A percentile compares a stretch with the other conserved stretches of the same genome.
These are phyloP conservation scores for Baccha elongata DNA, from an alignment of 2,888 invertebrate species.

Conservation along the genomic window DNA sequence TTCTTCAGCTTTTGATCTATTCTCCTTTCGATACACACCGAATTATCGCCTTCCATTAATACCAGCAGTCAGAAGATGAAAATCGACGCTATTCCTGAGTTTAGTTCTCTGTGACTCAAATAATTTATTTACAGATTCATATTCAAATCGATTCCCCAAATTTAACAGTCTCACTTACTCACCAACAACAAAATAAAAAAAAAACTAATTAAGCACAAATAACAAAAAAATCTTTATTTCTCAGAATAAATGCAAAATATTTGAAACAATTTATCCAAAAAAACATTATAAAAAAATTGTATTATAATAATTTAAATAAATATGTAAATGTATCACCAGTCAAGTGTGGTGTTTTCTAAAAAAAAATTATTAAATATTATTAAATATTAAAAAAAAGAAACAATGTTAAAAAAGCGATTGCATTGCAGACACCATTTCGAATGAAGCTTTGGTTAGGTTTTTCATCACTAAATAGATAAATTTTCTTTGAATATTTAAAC, in stretches of 20 bases:
- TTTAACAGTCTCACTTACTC: too few species aligned
- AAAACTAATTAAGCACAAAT: neutral
- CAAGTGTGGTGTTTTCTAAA: conserved; percentile 27
- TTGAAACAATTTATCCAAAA: conserved; percentile 21
- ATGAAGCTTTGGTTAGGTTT: conserved; percentile 62
- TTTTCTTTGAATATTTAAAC: conserved; percentile 30
- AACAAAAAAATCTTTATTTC: conserved; percentile 25
- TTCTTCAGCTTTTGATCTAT: too few species aligned
- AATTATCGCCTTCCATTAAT: too few species aligned
- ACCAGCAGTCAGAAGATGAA: too few species aligned
- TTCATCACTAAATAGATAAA: conserved; percentile 13
- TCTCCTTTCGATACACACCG: too few species aligned
- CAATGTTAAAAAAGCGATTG: conserved; percentile 26
- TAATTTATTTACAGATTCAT: too few species aligned
- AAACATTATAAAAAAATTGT: neutral
- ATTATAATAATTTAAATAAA: conserved; percentile 46
- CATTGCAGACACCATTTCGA: conserved; percentile 43
- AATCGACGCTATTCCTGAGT: too few species aligned
- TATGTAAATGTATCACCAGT: conserved; percentile 33
- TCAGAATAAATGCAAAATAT: conserved; percentile 27
- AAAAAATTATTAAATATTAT: neutral
- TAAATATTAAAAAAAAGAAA: conserved; percentile 27
- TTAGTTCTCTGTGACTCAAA: too few species aligned
- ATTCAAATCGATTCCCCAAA: too few species aligned
- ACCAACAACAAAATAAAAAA: conserved; percentile 11